These are phyloP conservation scores for Brachyptera putata DNA, from an alignment of 2,888 invertebrate species.

Conservation along the genomic window DNA sequence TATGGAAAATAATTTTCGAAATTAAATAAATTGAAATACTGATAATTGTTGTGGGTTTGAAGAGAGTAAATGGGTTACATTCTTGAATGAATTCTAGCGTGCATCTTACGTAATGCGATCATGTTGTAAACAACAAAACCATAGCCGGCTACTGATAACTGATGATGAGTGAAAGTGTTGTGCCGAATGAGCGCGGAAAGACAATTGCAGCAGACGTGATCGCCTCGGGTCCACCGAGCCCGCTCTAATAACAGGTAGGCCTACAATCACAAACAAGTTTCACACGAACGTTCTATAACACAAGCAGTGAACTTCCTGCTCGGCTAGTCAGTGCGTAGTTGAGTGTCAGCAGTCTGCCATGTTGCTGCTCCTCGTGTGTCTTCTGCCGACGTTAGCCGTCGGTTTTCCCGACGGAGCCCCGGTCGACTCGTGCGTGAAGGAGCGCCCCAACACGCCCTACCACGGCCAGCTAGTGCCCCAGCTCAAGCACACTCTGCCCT, in stretches of 20 bases:
- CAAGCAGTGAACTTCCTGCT: not conserved
- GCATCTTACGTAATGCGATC: not conserved
- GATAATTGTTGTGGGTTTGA: too few relatives aligned
- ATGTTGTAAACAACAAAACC: not conserved
- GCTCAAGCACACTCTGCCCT: slow-evolving; percentile 60
- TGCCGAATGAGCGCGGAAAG: not conserved
- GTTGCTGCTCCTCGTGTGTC: not conserved
- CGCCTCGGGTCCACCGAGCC: not conserved
- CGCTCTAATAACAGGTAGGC: not conserved
- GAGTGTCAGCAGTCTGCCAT: not conserved
- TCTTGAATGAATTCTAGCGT: too few relatives aligned
- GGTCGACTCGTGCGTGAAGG: slow-evolving; percentile 73
- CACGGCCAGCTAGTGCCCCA: slow-evolving; percentile 70
- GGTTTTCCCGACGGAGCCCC: slow-evolving; percentile 79
- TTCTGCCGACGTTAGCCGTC: slow-evolving; percentile 10
- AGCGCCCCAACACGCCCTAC: slow-evolving; percentile 69
- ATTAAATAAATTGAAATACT: too few relatives aligned
- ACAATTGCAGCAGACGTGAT: slow-evolving; percentile 12
- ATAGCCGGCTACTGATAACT: too few relatives aligned
- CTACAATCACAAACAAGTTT: slow-evolving; percentile 1
- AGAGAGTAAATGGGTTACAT: too few relatives aligned
- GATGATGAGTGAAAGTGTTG: not conserved
- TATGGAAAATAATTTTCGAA: too few relatives aligned
- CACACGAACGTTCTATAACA: not conserved
- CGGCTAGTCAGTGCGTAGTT: not conserved